These are phyloP conservation scores for Cygnus olor DNA, from an alignment of 2,797 vertebrate species.

Conservation along the genomic window DNA sequence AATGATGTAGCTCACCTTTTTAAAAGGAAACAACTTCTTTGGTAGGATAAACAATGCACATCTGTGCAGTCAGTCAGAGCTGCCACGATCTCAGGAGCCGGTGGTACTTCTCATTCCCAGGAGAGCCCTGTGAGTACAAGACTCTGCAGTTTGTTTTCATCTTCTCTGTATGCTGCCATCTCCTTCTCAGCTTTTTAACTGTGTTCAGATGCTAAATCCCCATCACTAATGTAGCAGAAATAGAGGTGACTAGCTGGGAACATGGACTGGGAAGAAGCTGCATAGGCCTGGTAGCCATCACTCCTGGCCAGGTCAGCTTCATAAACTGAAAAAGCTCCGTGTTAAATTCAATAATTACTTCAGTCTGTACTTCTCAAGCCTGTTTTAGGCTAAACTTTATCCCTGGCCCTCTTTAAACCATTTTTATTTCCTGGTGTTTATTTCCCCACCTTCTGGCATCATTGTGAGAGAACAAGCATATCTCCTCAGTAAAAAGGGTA, in stretches of 20 bases:
- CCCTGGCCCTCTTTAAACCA: neutral
- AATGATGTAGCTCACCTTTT: accelerated
- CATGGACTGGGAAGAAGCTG: neutral
- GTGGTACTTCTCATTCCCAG: neutral
- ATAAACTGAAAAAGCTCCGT: neutral
- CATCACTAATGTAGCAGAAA: neutral
- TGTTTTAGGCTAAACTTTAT: neutral
- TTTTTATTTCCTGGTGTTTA: neutral
- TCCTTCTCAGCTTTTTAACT: neutral
- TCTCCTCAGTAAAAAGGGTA: neutral
- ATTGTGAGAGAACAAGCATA: neutral
- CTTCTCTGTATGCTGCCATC: neutral
- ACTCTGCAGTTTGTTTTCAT: neutral
- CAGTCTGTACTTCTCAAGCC: neutral
- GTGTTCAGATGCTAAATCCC: neutral
- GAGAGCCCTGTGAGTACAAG: accelerated
- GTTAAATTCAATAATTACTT: neutral
- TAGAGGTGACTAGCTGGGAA: neutral
- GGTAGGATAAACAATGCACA: neutral
- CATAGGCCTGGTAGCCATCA: neutral
- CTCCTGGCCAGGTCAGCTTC: neutral
- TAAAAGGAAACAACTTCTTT: neutral
- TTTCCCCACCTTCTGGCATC: neutral
- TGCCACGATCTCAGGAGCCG: neutral
- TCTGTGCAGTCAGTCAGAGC: neutral